A percentile compares a stretch with the other conserved stretches of the same genome.
phyloP scores from a whole-genome alignment of 2,113 vertebrate genomes.

The Labeo catla region DNA sequence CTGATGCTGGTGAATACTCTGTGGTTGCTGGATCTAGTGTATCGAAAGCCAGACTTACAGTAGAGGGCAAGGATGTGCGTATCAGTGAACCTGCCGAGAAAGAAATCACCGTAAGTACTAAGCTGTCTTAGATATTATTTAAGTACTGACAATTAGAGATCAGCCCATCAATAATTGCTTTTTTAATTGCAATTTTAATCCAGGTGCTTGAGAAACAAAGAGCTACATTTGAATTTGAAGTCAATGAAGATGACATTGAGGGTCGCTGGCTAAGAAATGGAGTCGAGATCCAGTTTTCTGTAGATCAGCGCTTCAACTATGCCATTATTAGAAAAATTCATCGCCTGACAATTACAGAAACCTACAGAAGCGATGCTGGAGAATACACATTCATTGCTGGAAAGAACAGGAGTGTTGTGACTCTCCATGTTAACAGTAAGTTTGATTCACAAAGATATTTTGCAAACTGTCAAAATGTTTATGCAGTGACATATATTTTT shows the following conservation, averaged over 20 bases:
- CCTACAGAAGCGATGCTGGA: conserved; percentile 83
- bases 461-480: background rate
- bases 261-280: conserved; percentile 88
- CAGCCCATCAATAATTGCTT: background rate
- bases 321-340: conserved; percentile 83
- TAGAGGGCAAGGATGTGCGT: conserved; percentile 93
- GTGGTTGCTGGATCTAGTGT: conserved; percentile 93
- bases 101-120: conserved; percentile 82
- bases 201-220: conserved; percentile 87
- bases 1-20: conserved; percentile 90
- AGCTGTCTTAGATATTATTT: background rate
- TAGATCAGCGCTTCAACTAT: conserved; percentile 84
- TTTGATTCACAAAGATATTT: conserved; percentile 5
- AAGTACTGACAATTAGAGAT: background rate
- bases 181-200: conserved; percentile 3
- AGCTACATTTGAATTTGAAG: conserved; percentile 88
- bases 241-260: conserved; percentile 89
- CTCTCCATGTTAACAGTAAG: conserved; percentile 85
- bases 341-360: conserved; percentile 85
- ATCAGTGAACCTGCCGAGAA: conserved; percentile 83
- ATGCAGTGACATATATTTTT: background rate
- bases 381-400: conserved; percentile 89
- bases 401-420: conserved; percentile 83
- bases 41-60: conserved; percentile 86
- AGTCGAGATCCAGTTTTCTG: conserved; percentile 85